Percentiles rank a stretch among this genome's conserved stretches.
phyloP scores from a whole-genome alignment of 2,888 invertebrate genomes.

The Rugalucina vietnamica region DNA sequence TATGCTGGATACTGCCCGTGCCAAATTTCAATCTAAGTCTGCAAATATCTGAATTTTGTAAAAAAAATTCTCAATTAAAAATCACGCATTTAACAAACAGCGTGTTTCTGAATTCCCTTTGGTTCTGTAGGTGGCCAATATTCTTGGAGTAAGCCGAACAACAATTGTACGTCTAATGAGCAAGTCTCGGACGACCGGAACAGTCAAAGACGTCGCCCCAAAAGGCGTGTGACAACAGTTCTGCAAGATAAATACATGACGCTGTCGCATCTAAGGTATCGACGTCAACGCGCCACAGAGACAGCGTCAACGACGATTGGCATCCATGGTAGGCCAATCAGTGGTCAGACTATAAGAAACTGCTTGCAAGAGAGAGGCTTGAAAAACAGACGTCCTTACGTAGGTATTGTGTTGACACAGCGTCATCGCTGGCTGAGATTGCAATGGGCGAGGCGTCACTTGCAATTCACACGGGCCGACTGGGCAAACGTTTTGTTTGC shows the following conservation, averaged over 20 bases:
- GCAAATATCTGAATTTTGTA: too few species aligned
- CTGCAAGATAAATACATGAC: neutral
- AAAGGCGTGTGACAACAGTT: neutral
- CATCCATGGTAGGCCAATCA: neutral
- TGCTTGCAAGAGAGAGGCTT: neutral
- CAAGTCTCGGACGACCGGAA: neutral
- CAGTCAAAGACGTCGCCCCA: too few species aligned
- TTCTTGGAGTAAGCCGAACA: too few species aligned
- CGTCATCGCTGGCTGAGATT: neutral
- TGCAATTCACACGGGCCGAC: neutral
- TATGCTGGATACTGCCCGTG: too few species aligned
- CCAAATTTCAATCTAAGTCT: too few species aligned
- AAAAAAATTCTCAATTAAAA: too few species aligned
- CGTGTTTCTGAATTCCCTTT: too few species aligned
- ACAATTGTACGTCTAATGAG: too few species aligned
- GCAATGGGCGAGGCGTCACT: neutral
- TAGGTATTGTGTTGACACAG: neutral
- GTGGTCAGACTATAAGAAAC: neutral
- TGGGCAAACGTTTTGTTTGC: conserved; percentile 25
- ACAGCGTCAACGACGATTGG: neutral
- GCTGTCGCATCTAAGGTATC: neutral
- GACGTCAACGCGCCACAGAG: neutral
- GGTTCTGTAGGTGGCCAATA: too few species aligned
- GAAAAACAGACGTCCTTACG: neutral
- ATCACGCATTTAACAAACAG: too few species aligned